phyloP scores from a whole-genome alignment of 2,888 invertebrate species.

The Busseola fusca region DNA sequence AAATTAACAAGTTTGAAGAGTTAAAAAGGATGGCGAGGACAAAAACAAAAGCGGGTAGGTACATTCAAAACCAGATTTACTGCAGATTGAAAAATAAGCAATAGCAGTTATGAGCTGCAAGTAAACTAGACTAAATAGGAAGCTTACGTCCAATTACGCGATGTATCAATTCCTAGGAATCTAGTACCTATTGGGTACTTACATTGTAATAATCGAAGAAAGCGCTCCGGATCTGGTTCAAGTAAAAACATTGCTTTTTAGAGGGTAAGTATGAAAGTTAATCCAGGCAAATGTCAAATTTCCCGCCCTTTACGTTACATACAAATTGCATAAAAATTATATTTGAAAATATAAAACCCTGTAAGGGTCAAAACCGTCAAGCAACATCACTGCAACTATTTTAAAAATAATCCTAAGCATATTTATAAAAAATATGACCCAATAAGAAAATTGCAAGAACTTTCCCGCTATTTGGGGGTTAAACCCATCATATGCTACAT shows the following conservation, averaged over 20 bases:
- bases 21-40: not conserved
- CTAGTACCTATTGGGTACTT: conserved; percentile 24
- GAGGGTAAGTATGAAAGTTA: conserved; percentile 4
- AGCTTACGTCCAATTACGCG: not conserved
- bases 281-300: not conserved
- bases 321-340: not conserved
- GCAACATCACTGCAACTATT: not conserved
- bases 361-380: not conserved
- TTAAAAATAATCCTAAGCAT: not conserved
- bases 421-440: not conserved
- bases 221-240: conserved; percentile 30
- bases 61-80: not conserved
- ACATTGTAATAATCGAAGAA: conserved; percentile 52
- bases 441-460: not conserved
- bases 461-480: not conserved
- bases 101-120: not conserved
- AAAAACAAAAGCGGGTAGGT: not conserved
- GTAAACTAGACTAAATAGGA: not conserved
- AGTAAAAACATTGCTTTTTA: conserved; percentile 16
- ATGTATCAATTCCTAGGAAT: not conserved
- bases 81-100: not conserved
- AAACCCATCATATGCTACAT: not conserved
- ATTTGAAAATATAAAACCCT: not conserved
- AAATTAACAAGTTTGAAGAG: too few relatives aligned
- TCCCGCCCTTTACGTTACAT: not conserved